These are phyloP conservation scores for Gymnopithys bicolor DNA, from an alignment of 2,797 vertebrate genomes.

Conservation along the genomic window DNA sequence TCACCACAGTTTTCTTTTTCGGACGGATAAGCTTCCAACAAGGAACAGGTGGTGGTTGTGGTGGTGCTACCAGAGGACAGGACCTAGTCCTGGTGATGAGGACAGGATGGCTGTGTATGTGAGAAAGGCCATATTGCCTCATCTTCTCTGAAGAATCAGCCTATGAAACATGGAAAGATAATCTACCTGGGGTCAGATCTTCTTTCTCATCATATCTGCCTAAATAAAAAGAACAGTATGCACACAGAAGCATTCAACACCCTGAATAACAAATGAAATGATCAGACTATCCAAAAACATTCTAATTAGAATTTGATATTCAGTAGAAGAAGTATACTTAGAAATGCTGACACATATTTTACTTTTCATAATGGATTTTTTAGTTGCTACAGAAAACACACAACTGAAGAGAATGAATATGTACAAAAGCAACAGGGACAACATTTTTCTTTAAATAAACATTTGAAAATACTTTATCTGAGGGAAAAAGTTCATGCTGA, in stretches of 20 bases:
- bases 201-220: not conserved
- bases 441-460: not conserved
- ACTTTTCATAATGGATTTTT: not conserved
- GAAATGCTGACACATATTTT: not conserved
- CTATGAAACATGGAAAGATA: slow-evolving; percentile 70
- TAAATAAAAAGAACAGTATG: not conserved
- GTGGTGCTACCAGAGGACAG: slow-evolving; percentile 80
- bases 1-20: slow-evolving; percentile 78
- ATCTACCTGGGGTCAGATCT: not conserved
- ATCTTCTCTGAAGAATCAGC: slow-evolving; percentile 85
- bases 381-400: not conserved
- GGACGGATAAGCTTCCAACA: slow-evolving; percentile 89
- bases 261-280: not conserved
- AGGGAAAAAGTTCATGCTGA: not conserved
- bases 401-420: not conserved
- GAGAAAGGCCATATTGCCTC: slow-evolving; percentile 86
- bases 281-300: not conserved
- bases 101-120: slow-evolving; percentile 84
- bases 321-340: not conserved
- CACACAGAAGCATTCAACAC: not conserved
- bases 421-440: not conserved
- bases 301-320: not conserved
- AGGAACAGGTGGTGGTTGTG: slow-evolving; percentile 77
- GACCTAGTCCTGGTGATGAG: slow-evolving; percentile 87
- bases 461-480: not conserved